These are phyloP conservation scores for Metopolophium dirhodum DNA, from an alignment of 1,140 invertebrate genomes.

Conservation along the genomic window DNA sequence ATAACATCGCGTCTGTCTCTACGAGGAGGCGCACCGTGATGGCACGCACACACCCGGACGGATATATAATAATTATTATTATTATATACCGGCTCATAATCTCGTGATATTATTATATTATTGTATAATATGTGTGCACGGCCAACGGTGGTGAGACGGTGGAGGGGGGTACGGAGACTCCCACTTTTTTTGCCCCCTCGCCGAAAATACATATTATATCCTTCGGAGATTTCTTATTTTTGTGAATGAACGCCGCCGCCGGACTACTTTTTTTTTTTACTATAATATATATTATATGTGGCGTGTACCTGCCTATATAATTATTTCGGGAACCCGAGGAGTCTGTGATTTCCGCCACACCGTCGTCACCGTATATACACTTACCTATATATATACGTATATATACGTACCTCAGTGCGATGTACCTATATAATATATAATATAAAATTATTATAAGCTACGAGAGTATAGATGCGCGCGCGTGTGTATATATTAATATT, in stretches of 20 bases:
- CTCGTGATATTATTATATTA: background rate
- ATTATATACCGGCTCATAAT: background rate
- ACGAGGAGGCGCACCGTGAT: background rate
- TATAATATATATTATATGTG: background rate
- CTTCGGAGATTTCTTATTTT: slow-evolving; percentile 23
- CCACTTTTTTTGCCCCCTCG: slow-evolving; percentile 16
- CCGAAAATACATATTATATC: slow-evolving; percentile 8
- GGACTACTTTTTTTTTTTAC: slow-evolving; percentile 6
- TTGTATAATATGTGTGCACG: too few relatives aligned
- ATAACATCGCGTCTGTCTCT: background rate
- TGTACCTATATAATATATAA: background rate
- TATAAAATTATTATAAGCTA: background rate
- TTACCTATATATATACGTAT: background rate
- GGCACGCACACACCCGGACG: slow-evolving; percentile 15
- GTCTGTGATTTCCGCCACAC: slow-evolving; percentile 23
- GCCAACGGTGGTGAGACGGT: background rate
- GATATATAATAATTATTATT: slow-evolving; percentile 20
- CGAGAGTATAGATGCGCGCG: background rate
- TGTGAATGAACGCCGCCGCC: slow-evolving; percentile 48
- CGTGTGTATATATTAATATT: background rate
- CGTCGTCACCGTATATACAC: background rate
- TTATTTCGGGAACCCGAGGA: background rate
- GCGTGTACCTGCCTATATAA: slow-evolving; percentile 10
- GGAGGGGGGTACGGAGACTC: background rate
- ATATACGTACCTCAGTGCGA: background rate